A percentile compares a stretch with the other conserved stretches of the same genome.
phyloP scores from a whole-genome alignment of 2,113 vertebrate genomes.

The Poecile atricapillus region DNA sequence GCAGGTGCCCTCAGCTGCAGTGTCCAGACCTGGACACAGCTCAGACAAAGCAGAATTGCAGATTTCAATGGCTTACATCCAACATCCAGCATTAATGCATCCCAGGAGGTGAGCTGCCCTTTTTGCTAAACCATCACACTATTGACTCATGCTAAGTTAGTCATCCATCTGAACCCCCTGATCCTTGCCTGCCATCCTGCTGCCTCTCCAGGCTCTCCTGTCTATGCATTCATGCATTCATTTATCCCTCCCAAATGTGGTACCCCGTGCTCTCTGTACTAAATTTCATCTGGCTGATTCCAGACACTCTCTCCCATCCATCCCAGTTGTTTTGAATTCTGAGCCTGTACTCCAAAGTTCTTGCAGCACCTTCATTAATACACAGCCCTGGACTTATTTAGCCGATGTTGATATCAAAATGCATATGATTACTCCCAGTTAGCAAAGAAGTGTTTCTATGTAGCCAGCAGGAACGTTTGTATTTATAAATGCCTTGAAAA shows the following conservation, averaged over 20 bases:
- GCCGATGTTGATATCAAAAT: slow-evolving; percentile 59
- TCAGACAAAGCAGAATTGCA: slow-evolving; percentile 8
- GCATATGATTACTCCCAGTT: slow-evolving; percentile 46
- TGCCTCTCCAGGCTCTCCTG: slow-evolving; percentile 21
- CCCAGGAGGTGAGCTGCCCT: slow-evolving; percentile 59
- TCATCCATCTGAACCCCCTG: slow-evolving; percentile 48
- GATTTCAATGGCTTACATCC: slow-evolving; percentile 32
- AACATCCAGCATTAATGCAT: slow-evolving; percentile 45
- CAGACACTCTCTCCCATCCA: not conserved
- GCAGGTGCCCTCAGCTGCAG: not conserved
- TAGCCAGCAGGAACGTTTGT: not conserved
- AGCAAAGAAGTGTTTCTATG: slow-evolving; percentile 39
- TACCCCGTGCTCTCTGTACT: not conserved
- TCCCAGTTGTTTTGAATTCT: slow-evolving; percentile 17
- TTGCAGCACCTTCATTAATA: slow-evolving; percentile 55
- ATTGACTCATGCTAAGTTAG: slow-evolving; percentile 62
- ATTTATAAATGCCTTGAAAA: not conserved
- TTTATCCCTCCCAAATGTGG: slow-evolving; percentile 33
- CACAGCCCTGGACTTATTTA: slow-evolving; percentile 33
- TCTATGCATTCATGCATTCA: slow-evolving; percentile 30
- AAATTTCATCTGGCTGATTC: slow-evolving; percentile 31
- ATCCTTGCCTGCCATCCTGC: slow-evolving; percentile 19
- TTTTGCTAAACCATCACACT: slow-evolving; percentile 56
- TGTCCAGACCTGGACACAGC: not conserved
- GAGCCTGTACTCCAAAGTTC: slow-evolving; percentile 39